Evolutionary conservation across 2,113 vertebrate species (phyloP), one percentile per base, ranked within the genome.

Genomic region (Nanorana parkeri): DNA sequence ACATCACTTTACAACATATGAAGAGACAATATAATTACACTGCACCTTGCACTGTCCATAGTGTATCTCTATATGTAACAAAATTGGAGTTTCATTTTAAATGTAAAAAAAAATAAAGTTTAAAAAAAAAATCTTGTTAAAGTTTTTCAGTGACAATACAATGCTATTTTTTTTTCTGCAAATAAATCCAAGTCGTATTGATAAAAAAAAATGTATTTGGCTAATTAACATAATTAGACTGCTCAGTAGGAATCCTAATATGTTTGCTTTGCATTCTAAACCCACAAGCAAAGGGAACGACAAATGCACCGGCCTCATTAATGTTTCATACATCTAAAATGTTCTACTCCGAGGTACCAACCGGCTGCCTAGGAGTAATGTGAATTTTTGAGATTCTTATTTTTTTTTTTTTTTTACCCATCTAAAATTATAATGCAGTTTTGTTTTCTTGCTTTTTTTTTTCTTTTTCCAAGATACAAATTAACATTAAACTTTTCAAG

Each of bases 241-340:
- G 26, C 71, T 68, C 13, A 20, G 64, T 58, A 51, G 26, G 32
- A 76, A 67, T 28, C 32, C 36, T 66, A 65, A 73, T 81, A 66
- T 36, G 32, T 66, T 74, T 55, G 80, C 17, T 82, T 75, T 68
- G 21, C 47, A 60, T 76, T 56, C 32, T 51, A 17, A 76, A 51
- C 29, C 23, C 28, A n/a, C 32, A 56, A 23, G 55, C 28, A 75
- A 76, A 76, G 16, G 17, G 8, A 81, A 81, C 6, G 26, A 56
- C 11, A 32, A 54, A 66, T 85, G 80, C 81, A 55, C 78, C 81
- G 54, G 75, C 89, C 82, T 92, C 82, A 86, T 87, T 88, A 87
- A 86, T 85, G 88, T 89, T 90, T 90, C 81, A 85, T 5, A 69
- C 69, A 56, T 58, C 81, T 32, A 73, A 26, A 86, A 84, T 8